Conservation (phyloP, 1,140 invertebrate genomes). For the Leguminivora glycinivorella region DNA sequence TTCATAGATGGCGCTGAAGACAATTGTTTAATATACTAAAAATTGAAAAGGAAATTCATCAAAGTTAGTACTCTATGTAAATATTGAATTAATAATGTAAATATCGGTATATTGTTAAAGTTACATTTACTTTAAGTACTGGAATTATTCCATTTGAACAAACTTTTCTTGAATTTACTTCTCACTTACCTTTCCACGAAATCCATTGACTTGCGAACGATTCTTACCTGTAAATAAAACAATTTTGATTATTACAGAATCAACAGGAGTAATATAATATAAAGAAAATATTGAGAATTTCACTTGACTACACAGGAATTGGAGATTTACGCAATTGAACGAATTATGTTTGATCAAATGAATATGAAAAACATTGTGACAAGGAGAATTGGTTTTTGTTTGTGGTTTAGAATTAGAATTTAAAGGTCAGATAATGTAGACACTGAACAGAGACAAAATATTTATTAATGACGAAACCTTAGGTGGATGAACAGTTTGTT, state of each 20-base stretch:
- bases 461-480: too few relatives aligned
- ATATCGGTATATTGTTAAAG: neutral
- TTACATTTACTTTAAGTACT: too few relatives aligned
- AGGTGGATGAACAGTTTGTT: too few relatives aligned
- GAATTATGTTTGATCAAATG: neutral
- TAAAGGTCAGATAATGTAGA: too few relatives aligned
- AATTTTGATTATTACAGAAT: neutral
- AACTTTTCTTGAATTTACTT: neutral
- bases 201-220: neutral
- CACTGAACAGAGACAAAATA: too few relatives aligned
- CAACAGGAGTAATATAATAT: neutral
- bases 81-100: neutral
- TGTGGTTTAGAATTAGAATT: neutral
- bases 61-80: neutral
- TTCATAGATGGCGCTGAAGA: conserved; percentile 7
- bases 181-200: neutral
- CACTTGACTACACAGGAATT: conserved; percentile 6
- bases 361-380: neutral
- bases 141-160: neutral
- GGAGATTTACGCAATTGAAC: conserved; percentile 3
- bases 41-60: neutral
- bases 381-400: neutral
- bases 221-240: neutral
- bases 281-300: neutral
- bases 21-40: neutral